Evolutionary conservation across 2,113 vertebrate species (phyloP).

Genomic region (Forbesichthys papilliferus): DNA sequence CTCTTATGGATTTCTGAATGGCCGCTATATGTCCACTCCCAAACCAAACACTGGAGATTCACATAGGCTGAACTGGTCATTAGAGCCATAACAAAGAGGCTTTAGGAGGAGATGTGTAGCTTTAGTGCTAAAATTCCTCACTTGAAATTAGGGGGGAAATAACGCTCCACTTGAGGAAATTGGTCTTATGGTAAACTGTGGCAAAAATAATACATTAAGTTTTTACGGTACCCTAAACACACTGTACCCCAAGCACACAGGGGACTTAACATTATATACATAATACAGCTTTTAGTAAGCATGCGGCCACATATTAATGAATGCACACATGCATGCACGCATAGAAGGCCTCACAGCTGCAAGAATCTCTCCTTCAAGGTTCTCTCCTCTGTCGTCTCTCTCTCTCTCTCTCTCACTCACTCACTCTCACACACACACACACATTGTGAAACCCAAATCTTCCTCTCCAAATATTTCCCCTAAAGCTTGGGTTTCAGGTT

Average conservation of each 20-base stretch:
- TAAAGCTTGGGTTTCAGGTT: conserved; percentile 78
- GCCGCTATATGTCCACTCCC: conserved; percentile 46
- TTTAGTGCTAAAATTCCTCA: conserved; percentile 60
- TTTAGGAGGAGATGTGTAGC: conserved; percentile 61
- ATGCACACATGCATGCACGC: conserved; percentile 35
- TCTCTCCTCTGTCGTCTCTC: conserved; percentile 46
- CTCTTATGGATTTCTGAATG: conserved; percentile 60
- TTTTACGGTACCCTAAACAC: conserved; percentile 48
- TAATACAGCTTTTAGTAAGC: conserved; percentile 3
- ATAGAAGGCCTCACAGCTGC: conserved; percentile 62
- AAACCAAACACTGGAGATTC: conserved; percentile 72
- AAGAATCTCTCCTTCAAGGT: conserved; percentile 60
- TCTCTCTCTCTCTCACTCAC: conserved; percentile 53
- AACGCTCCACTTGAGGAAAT: conserved; percentile 55
- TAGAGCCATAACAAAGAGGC: conserved; percentile 71
- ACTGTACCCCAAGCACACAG: conserved; percentile 1
- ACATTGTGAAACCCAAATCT: conserved; percentile 70
- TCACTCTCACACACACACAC: conserved; percentile 45
- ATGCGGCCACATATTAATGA: conserved; percentile 7
- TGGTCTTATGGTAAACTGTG: conserved; percentile 42
- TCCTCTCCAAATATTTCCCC: conserved; percentile 81
- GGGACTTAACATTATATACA: conserved; percentile 25
- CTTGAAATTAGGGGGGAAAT: conserved; percentile 51
- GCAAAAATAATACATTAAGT: conserved; percentile 50
- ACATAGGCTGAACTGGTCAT: conserved; percentile 57